Evolutionary conservation across 2,113 vertebrate genomes (phyloP), one percentile per base, ranked within the genome.

Genomic region (Porphyrio hochstetteri): DNA sequence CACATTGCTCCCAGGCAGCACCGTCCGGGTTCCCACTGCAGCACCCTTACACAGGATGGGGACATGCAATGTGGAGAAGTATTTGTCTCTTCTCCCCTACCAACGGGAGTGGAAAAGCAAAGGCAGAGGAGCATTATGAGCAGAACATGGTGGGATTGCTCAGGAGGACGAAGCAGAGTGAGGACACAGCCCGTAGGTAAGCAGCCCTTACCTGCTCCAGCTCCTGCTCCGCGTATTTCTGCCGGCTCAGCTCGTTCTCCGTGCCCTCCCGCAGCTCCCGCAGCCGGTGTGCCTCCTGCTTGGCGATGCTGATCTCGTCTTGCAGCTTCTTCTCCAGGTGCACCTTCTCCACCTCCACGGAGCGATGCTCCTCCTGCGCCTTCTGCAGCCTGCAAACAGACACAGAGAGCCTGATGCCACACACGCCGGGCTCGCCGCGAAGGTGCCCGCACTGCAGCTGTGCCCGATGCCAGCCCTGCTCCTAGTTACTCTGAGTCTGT

Each of bases 221-320:
- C 94, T 99, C 99, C 76, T 99, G 99, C 97, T 99, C 99, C 0
- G 99, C 99, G 1, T 99, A 99, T 36, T 99, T 99, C 91, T 99
- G 99, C 23, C 99, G 96, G 95, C 99, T 99, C 86, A 99, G 98
- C 88, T 99, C 99, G 5, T 99, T 99, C 97, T 98, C 99, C 0
- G 99, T 99, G 81, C 99, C 99, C 92, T 99, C 99, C 4, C 99
- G 98, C 24, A 99, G 98, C 94, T 99, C 99, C 38, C 98, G 98
- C n/a, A 99, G 98, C 40, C 99, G 92, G 35, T 99, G 99, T 0
- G 99, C 99, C 95, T 99, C 99, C 97, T 99, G 99, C 97, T 99
- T 99, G 94, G 99, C 99, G 1, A 99, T 79, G 75, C 98, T 99
- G 97, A 99, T 99, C 98, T 99, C 99, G 5, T 99, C 99, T 21